Conservation (phyloP, 2,888 invertebrate species). For the Latrodectus elegans region DNA sequence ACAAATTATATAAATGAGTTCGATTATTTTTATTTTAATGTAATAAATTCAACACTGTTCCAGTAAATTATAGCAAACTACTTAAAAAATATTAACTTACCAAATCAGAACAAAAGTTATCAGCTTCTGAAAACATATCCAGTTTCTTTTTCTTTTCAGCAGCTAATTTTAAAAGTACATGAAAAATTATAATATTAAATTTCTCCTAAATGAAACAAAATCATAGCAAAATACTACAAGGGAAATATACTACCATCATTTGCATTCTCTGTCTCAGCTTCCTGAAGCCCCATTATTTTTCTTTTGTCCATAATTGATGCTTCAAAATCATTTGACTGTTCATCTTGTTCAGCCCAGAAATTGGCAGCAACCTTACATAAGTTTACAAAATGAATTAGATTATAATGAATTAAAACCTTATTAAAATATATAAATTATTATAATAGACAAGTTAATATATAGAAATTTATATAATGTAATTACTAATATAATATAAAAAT, state of each 20-base stretch:
- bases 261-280: slow-evolving; percentile 39
- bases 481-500: neutral
- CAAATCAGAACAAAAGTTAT: slow-evolving; percentile 85
- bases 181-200: too few relatives aligned
- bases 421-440: neutral
- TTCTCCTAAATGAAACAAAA: too few relatives aligned
- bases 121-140: slow-evolving; percentile 86
- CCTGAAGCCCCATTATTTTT: slow-evolving; percentile 68
- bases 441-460: neutral
- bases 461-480: neutral
- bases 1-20: slow-evolving; percentile 1
- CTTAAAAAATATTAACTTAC: slow-evolving; percentile 77
- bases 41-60: neutral
- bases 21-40: neutral
- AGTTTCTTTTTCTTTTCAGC: slow-evolving; percentile 72
- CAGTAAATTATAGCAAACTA: slow-evolving; percentile 17
- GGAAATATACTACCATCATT: slow-evolving; percentile 27
- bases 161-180: slow-evolving; percentile 7
- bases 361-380: slow-evolving; percentile 57
- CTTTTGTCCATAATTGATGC: slow-evolving; percentile 73
- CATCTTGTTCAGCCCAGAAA: slow-evolving; percentile 68
- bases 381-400: neutral
- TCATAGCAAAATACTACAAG: too few relatives aligned
- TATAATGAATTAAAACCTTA: neutral
- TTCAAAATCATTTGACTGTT: slow-evolving; percentile 73